A percentile compares a stretch with the other conserved stretches of the same genome.
Conservation (phyloP, 2,888 invertebrate species). For the Oeneis ivallda region DNA sequence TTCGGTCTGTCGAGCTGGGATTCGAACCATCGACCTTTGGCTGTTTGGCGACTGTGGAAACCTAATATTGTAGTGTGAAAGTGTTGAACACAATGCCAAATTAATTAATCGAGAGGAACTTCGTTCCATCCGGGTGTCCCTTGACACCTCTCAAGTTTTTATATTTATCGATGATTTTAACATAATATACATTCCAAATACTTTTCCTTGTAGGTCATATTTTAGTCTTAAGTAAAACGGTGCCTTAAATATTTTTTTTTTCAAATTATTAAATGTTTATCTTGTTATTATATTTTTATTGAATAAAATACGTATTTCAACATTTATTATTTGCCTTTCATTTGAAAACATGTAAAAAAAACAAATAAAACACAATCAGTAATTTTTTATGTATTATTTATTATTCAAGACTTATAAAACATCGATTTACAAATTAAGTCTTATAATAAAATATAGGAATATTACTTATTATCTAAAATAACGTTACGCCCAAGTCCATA, state of each 20-base stretch:
- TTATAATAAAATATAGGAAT: constrained; percentile 77
- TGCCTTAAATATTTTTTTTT: constrained; percentile 12
- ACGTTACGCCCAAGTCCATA: constrained; percentile 51
- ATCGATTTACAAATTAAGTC: constrained; percentile 48
- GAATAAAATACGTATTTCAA: constrained; percentile 29
- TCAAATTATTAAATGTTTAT: constrained; percentile 17
- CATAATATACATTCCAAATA: constrained; percentile 10
- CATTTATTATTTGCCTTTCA: background rate
- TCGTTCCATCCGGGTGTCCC: too few species aligned
- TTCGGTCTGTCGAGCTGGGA: too few species aligned
- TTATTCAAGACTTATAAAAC: constrained; percentile 70
- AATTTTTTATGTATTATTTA: constrained; percentile 55
- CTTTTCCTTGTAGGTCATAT: background rate
- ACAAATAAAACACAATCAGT: constrained; percentile 40
- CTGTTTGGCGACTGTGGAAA: too few species aligned
- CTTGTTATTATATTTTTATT: constrained; percentile 26
- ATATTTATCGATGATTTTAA: too few species aligned
- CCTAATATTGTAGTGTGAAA: too few species aligned
- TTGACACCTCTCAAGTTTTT: too few species aligned
- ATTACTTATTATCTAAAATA: constrained; percentile 46
- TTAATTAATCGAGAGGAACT: too few species aligned
- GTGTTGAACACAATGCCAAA: too few species aligned
- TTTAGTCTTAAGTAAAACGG: constrained; percentile 5
- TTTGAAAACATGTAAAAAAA: background rate
- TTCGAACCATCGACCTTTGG: too few species aligned